Evolutionary conservation across 2,797 vertebrate genomes (phyloP).

Genomic region (Anguilla anguilla): DNA sequence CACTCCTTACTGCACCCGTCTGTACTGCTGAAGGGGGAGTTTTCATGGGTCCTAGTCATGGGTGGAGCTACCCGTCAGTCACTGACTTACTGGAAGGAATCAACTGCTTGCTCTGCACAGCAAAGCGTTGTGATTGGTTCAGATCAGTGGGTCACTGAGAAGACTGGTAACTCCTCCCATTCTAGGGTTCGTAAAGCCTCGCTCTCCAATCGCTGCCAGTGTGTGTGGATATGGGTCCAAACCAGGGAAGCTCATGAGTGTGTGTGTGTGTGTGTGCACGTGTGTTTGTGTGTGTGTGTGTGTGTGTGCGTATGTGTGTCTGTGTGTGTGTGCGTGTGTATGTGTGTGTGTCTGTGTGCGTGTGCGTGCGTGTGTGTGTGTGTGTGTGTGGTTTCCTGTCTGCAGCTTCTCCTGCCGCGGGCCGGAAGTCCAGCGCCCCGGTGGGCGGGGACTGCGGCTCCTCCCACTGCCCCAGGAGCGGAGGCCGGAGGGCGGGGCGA

Average conservation of each 20-base stretch:
- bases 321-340: too few species aligned
- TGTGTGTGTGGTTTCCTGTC: not conserved
- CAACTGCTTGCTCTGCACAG: not conserved
- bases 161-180: not conserved
- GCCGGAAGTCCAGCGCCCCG: slow-evolving; percentile 77
- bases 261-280: not conserved
- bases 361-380: too few species aligned
- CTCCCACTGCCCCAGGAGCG: slow-evolving; percentile 81
- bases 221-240: slow-evolving; percentile 27
- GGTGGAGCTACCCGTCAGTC: not conserved
- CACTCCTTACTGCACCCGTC: not conserved
- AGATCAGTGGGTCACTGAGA: not conserved
- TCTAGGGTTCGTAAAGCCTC: not conserved
- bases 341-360: too few species aligned
- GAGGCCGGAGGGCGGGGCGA: slow-evolving; percentile 81
- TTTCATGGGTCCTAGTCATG: not conserved
- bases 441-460: slow-evolving; percentile 82
- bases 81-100: not conserved
- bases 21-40: not conserved
- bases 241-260: not conserved
- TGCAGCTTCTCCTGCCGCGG: slow-evolving; percentile 73
- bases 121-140: not conserved
- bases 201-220: slow-evolving; percentile 48
- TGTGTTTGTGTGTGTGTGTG: too few species aligned
- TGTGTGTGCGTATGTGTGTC: too few species aligned